These are phyloP conservation scores for Caenorhabditis sp. DNA, from an alignment of 2,888 invertebrate genomes.

Conservation along the genomic window DNA sequence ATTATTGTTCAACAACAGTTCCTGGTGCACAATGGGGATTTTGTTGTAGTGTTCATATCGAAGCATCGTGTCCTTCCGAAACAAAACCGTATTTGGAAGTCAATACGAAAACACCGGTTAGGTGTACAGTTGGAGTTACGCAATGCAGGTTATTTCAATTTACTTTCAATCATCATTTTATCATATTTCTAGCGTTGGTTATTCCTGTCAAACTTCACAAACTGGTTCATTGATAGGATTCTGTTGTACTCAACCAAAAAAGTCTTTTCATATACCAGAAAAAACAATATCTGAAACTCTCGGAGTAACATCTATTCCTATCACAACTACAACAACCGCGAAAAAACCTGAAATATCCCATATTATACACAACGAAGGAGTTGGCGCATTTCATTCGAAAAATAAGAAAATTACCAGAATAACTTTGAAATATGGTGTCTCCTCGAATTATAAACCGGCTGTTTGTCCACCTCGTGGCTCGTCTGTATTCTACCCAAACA, in stretches of 20 bases:
- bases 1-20: constrained; percentile 47
- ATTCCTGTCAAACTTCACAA: constrained; percentile 43
- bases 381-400: constrained; percentile 20
- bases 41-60: constrained; percentile 47
- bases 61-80: constrained; percentile 41
- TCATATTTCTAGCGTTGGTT: constrained; percentile 40
- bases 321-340: neutral
- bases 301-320: neutral
- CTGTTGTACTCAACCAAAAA: constrained; percentile 46
- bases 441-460: constrained; percentile 36
- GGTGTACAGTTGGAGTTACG: constrained; percentile 52
- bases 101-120: constrained; percentile 26
- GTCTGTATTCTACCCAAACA: constrained; percentile 42
- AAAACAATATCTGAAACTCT: neutral
- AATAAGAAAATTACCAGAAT: constrained; percentile 33
- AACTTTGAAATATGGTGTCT: constrained; percentile 37
- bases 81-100: constrained; percentile 35
- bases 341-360: neutral
- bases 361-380: constrained; percentile 35
- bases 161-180: too few relatives aligned
- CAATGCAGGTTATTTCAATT: constrained; percentile 51
- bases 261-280: constrained; percentile 9
- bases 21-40: constrained; percentile 52
- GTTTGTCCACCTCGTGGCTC: constrained; percentile 36
- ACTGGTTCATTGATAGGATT: constrained; percentile 44